phyloP scores from a whole-genome alignment of 1,140 invertebrate genomes.

The Anastrepha ludens region DNA sequence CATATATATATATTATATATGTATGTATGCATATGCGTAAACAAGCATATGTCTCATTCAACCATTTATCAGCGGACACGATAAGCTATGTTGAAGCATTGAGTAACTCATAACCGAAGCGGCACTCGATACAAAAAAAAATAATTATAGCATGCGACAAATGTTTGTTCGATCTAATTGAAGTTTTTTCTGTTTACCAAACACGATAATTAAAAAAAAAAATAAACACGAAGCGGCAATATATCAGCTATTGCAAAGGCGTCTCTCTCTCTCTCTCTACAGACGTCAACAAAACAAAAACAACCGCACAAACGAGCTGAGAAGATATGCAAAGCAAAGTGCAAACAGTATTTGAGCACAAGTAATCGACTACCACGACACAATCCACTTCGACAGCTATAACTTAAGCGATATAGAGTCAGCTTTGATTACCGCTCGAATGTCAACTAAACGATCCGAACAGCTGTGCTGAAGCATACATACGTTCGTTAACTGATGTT shows the following conservation, averaged over 20 bases:
- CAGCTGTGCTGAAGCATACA: not conserved
- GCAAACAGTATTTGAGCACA: not conserved
- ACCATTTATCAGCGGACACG: not conserved
- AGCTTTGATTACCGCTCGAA: constrained; percentile 35
- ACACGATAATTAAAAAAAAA: not conserved
- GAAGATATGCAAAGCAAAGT: too few species aligned
- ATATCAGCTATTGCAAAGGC: not conserved
- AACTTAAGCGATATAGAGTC: not conserved
- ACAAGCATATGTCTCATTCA: too few species aligned
- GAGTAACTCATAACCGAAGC: not conserved
- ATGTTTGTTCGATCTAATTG: not conserved
- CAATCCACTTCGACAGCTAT: not conserved
- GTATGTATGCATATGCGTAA: too few species aligned
- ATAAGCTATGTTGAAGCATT: not conserved
- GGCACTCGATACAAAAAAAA: not conserved
- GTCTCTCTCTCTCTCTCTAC: not conserved
- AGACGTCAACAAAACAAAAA: not conserved
- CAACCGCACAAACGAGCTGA: not conserved
- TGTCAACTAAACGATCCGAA: constrained; percentile 20
- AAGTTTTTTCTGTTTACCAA: not conserved
- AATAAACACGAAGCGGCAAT: not conserved
- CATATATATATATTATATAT: not conserved
- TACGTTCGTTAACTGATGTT: not conserved
- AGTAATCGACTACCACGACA: not conserved
- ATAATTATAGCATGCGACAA: not conserved